phyloP scores from a whole-genome alignment of 1,140 invertebrate species.

The Riptortus pedestris region DNA sequence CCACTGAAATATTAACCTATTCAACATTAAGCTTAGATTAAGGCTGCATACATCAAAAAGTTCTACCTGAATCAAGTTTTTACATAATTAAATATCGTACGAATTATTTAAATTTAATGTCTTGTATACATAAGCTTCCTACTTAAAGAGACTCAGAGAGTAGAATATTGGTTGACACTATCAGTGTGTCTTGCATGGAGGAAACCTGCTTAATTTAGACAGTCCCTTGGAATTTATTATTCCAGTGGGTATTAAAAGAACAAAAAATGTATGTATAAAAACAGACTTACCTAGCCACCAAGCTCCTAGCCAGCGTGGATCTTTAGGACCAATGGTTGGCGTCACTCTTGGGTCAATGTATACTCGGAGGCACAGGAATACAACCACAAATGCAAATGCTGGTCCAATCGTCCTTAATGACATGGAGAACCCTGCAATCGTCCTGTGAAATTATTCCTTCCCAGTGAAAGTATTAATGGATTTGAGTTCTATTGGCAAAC shows the following conservation, averaged over 20 bases:
- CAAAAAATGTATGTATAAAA: too few species aligned
- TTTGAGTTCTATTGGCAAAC: background rate
- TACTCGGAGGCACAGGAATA: conserved; percentile 54
- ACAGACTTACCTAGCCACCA: conserved; percentile 58
- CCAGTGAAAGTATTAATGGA: background rate
- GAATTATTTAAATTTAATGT: too few species aligned
- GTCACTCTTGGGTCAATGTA: conserved; percentile 58
- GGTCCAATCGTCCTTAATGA: conserved; percentile 60
- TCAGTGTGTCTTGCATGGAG: background rate
- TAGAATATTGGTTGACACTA: too few species aligned
- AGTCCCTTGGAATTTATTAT: background rate
- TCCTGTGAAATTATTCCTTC: too few species aligned
- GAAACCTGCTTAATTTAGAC: too few species aligned
- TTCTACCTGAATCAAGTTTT: too few species aligned
- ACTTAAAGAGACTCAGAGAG: too few species aligned
- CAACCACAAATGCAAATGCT: conserved; percentile 57
- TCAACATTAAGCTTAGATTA: too few species aligned
- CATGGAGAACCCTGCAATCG: conserved; percentile 49
- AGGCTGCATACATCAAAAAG: too few species aligned
- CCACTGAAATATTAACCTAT: too few species aligned
- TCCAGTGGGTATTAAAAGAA: background rate
- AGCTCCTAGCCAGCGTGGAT: conserved; percentile 64
- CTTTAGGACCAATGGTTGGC: conserved; percentile 53
- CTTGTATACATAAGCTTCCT: too few species aligned
- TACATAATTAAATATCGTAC: too few species aligned